Evolutionary conservation across 2,888 invertebrate genomes (phyloP).

Genomic region (Tiliacea citrago): DNA sequence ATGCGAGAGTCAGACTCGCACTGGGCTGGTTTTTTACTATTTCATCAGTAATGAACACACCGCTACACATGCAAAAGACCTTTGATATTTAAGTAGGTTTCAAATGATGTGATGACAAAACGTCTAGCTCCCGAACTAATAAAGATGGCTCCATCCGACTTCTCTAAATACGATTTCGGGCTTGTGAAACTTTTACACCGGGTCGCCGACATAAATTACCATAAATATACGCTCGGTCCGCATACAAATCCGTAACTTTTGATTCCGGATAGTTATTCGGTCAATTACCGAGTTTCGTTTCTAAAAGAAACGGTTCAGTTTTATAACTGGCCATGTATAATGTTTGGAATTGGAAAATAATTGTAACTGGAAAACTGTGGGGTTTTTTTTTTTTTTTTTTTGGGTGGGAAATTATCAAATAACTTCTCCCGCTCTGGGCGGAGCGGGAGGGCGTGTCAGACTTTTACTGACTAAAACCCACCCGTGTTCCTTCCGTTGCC

Average conservation of each 20-base stretch:
- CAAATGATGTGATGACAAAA: not conserved
- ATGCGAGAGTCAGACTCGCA: too few species aligned
- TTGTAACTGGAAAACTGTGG: not conserved
- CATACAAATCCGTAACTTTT: conserved; percentile 76
- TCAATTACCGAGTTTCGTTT: conserved; percentile 52
- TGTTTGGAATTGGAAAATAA: not conserved
- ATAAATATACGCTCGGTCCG: conserved; percentile 76
- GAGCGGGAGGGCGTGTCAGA: too few species aligned
- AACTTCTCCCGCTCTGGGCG: too few species aligned
- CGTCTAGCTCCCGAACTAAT: conserved; percentile 28
- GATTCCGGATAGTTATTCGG: conserved; percentile 51
- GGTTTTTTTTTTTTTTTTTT: too few species aligned
- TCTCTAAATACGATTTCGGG: conserved; percentile 76
- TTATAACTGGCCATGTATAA: conserved; percentile 1
- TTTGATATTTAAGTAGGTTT: not conserved
- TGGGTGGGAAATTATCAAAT: too few species aligned
- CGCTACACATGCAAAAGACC: not conserved
- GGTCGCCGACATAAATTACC: conserved; percentile 80
- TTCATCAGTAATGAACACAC: too few species aligned
- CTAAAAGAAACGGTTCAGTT: conserved; percentile 20
- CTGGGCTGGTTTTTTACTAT: too few species aligned
- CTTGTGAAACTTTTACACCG: conserved; percentile 78
- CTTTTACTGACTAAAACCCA: too few species aligned
- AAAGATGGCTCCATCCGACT: conserved; percentile 64
- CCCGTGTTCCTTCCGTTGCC: too few species aligned